Base-by-base conservation (phyloP, 2,797 vertebrate species). In the Cirrhinus mrigala region DNA sequence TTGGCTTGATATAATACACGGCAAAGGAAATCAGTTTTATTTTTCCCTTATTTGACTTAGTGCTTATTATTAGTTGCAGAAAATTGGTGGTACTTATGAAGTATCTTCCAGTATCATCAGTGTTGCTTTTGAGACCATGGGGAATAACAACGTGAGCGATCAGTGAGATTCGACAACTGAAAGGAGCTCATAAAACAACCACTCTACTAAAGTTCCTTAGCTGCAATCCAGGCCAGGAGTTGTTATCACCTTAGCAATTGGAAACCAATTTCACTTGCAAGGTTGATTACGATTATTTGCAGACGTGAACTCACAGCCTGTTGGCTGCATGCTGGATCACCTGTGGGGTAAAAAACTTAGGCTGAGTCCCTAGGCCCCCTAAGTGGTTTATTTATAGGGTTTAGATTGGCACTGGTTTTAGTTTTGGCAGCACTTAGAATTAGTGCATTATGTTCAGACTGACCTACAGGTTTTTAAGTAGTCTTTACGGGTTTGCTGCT, bases 371-470 rank as follows among this genome's bases (percentile, higher is more conserved):
- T 37, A 37, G 52, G 50, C 44, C 56, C 33, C 12, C 22, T 78
- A 52, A 78, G 37, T 44, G 62, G 10, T 56, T 69, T 70, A 37
- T 70, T 81, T n/a, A 60, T 66, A 60, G 50, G 73, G 50, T 77
- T 73, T 78, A 79, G 75, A 54, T 70, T 68, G 80, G 80, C 79
- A 79, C 52, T 33, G 75, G 46, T 20, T 74, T 24, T 80, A n/a
- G 75, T 70, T 75, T 60, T 52, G 75, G 58, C 79, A 20, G 20
- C 54, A 52, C n/a, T n/a, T 24, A 29, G 50, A 64, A 29, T 84
- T 64, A 64, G 46, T 15, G 27, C 48, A 22, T 29, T 70, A 62
- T 69, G 22, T 70, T 62, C 12, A 58, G 22, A 66, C 29, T 73
- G 71, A 58, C 52, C 29, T 15, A 16, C 62, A 33, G 77, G 44